These are phyloP conservation scores for Ardeotis arabs DNA, from an alignment of 2,113 vertebrate species.

Conservation along the genomic window DNA sequence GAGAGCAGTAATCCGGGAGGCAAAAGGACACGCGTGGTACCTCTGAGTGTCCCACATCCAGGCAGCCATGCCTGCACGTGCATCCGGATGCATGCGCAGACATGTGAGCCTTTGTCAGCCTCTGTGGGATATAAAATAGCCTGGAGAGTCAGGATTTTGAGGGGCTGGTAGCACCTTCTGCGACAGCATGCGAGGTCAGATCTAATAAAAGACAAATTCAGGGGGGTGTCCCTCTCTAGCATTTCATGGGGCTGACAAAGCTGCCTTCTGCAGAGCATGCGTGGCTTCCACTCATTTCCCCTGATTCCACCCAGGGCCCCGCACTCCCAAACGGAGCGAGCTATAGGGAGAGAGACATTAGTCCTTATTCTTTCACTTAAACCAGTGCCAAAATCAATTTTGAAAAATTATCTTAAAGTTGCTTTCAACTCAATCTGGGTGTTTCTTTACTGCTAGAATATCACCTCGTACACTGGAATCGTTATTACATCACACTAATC, in stretches of 20 bases:
- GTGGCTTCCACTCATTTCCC: background rate
- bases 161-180: background rate
- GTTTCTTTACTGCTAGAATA: conserved; percentile 77
- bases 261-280: background rate
- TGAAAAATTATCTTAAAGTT: conserved; percentile 74
- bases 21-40: rapidly evolving
- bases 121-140: background rate
- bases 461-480: conserved; percentile 71
- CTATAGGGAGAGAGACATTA: background rate
- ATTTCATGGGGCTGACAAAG: rapidly evolving
- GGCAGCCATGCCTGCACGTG: rapidly evolving
- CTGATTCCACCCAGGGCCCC: background rate
- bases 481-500: conserved; percentile 88
- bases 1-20: background rate
- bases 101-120: background rate
- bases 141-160: background rate
- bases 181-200: rapidly evolving
- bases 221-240: rapidly evolving
- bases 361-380: conserved; percentile 45
- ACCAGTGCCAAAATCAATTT: conserved; percentile 71
- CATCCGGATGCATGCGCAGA: rapidly evolving
- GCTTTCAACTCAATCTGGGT: conserved; percentile 69
- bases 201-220: background rate
- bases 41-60: background rate
- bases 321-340: background rate